phyloP scores from a whole-genome alignment of 2,113 vertebrate genomes.

The Cairina moschata region DNA sequence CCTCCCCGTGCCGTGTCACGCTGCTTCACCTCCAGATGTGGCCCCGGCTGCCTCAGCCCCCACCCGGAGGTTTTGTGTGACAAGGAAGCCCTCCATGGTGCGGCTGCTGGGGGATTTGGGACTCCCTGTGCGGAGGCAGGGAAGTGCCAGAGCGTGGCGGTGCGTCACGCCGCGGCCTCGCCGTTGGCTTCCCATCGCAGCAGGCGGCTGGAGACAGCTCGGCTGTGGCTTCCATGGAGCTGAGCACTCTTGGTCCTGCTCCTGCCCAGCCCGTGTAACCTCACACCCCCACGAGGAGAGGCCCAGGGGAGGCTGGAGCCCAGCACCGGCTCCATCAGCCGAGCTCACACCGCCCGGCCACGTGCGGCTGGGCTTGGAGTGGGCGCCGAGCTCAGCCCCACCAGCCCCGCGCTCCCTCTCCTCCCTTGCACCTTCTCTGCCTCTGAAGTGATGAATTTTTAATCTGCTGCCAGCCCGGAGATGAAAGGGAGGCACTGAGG shows the following conservation, averaged over 20 bases:
- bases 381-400: accelerated
- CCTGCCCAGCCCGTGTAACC: accelerated
- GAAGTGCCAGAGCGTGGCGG: accelerated
- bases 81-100: not conserved
- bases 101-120: not conserved
- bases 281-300: accelerated
- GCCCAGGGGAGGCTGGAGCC: not conserved
- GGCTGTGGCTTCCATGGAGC: accelerated
- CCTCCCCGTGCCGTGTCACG: too few relatives aligned
- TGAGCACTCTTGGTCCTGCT: accelerated
- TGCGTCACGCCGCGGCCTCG: not conserved
- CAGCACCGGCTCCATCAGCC: accelerated
- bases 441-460: not conserved
- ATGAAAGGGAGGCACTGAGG: not conserved
- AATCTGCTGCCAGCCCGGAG: slow-evolving; percentile 30
- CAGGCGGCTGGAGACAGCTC: not conserved
- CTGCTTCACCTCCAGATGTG: not conserved
- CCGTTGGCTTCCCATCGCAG: accelerated
- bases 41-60: not conserved
- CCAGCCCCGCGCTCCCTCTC: not conserved
- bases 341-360: not conserved
- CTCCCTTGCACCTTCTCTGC: not conserved
- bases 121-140: accelerated
- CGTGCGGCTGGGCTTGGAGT: accelerated
- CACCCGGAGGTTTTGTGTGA: not conserved